These are phyloP conservation scores for Strigamia crassipes DNA, from an alignment of 2,888 invertebrate species.

Conservation along the genomic window DNA sequence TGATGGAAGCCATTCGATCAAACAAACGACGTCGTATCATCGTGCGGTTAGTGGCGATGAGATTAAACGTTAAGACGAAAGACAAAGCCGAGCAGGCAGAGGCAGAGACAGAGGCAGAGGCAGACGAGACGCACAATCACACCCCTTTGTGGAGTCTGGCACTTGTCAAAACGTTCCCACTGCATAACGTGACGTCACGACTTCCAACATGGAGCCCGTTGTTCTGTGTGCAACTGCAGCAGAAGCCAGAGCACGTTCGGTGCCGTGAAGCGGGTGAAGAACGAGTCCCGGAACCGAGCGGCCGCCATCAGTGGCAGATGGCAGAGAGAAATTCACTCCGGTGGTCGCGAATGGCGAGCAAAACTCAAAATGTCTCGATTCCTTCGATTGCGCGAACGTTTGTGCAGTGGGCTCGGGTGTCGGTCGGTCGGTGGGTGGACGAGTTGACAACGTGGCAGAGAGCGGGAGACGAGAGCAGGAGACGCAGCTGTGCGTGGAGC, in stretches of 20 bases:
- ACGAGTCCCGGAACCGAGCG: not conserved
- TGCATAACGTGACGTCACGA: conserved; percentile 12
- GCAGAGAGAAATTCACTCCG: not conserved
- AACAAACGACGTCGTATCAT: not conserved
- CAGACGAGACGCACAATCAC: conserved; percentile 24
- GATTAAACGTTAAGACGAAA: not conserved
- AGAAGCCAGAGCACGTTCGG: conserved; percentile 4
- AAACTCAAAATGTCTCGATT: not conserved
- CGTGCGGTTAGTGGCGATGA: not conserved
- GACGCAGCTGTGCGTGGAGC: conserved; percentile 27
- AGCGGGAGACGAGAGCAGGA: not conserved
- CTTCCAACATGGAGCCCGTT: conserved; percentile 18
- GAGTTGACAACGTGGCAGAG: not conserved
- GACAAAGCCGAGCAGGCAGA: not conserved
- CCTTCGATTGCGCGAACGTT: not conserved
- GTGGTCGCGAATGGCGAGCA: not conserved
- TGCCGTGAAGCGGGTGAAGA: not conserved
- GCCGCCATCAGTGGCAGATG: not conserved
- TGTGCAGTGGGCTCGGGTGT: not conserved
- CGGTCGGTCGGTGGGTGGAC: not conserved
- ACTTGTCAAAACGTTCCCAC: conserved; percentile 25
- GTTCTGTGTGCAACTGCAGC: conserved; percentile 19
- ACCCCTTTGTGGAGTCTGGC: conserved; percentile 30
- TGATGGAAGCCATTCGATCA: not conserved
- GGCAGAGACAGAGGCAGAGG: not conserved